These are phyloP conservation scores for Osmerus eperlanus DNA, from an alignment of 2,113 vertebrate genomes.

Conservation along the genomic window DNA sequence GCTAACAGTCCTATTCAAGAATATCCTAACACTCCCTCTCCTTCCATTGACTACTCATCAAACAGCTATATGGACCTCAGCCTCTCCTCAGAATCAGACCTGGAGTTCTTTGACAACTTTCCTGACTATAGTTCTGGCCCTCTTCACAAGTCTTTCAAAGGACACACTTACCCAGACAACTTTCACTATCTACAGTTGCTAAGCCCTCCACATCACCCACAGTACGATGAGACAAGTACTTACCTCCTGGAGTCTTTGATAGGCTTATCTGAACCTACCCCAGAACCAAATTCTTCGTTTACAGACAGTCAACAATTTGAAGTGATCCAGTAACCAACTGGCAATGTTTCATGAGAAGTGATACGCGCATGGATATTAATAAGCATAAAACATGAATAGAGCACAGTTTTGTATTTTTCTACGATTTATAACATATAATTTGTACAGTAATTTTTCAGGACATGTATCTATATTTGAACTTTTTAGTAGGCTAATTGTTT, in stretches of 20 bases:
- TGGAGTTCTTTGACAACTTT: slow-evolving; percentile 86
- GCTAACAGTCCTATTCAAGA: slow-evolving; percentile 59
- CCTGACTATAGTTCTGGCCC: slow-evolving; percentile 84
- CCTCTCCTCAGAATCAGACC: slow-evolving; percentile 83
- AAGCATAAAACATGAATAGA: slow-evolving; percentile 25
- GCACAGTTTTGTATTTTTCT: slow-evolving; percentile 46
- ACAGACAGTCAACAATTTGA: slow-evolving; percentile 75
- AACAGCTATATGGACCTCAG: slow-evolving; percentile 84
- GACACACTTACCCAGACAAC: slow-evolving; percentile 73
- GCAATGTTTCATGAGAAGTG: neutral
- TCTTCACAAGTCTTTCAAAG: slow-evolving; percentile 81
- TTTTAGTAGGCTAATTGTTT: neutral
- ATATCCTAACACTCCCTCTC: slow-evolving; percentile 62
- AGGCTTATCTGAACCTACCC: slow-evolving; percentile 75
- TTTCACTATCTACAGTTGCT: slow-evolving; percentile 74
- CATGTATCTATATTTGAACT: neutral
- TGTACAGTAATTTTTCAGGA: slow-evolving; percentile 18
- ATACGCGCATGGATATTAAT: slow-evolving; percentile 60
- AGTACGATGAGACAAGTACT: slow-evolving; percentile 68
- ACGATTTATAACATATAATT: slow-evolving; percentile 20
- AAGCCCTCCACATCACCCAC: slow-evolving; percentile 69
- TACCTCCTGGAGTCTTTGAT: slow-evolving; percentile 89
- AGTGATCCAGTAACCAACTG: slow-evolving; percentile 57
- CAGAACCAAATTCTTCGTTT: slow-evolving; percentile 67
- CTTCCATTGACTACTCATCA: slow-evolving; percentile 65